phyloP scores from a whole-genome alignment of 2,888 invertebrate species.

The Proisotoma minuta region DNA sequence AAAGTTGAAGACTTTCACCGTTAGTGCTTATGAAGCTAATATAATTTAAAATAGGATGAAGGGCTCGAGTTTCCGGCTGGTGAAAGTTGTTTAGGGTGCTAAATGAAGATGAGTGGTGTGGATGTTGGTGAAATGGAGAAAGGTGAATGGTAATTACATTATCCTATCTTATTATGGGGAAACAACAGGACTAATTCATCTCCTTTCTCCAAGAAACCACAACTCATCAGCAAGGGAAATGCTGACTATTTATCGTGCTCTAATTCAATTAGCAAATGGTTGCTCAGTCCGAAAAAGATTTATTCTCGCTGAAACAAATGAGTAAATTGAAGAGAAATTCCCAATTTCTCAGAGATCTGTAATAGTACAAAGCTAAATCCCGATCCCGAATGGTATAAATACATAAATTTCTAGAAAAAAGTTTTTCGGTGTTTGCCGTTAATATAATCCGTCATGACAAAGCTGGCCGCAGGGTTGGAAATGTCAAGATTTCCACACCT shows the following conservation, averaged over 20 bases:
- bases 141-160: constrained; percentile 7
- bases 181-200: neutral
- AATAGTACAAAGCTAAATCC: too few relatives aligned
- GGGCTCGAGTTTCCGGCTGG: too few relatives aligned
- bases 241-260: constrained; percentile 2
- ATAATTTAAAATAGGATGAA: too few relatives aligned
- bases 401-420: too few relatives aligned
- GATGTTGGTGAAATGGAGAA: neutral
- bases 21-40: too few relatives aligned
- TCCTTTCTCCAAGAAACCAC: neutral
- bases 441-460: too few relatives aligned
- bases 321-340: neutral
- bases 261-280: constrained; percentile 13
- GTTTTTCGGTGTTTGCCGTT: too few relatives aligned
- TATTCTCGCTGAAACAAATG: constrained; percentile 4
- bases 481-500: too few relatives aligned
- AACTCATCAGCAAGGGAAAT: too few relatives aligned
- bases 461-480: too few relatives aligned
- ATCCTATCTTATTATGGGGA: neutral
- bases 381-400: too few relatives aligned
- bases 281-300: constrained; percentile 1
- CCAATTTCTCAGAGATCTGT: neutral
- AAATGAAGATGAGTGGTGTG: neutral
- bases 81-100: neutral
- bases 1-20: too few relatives aligned